Conservation (phyloP, 2,113 vertebrate species). For the Colius striatus region DNA sequence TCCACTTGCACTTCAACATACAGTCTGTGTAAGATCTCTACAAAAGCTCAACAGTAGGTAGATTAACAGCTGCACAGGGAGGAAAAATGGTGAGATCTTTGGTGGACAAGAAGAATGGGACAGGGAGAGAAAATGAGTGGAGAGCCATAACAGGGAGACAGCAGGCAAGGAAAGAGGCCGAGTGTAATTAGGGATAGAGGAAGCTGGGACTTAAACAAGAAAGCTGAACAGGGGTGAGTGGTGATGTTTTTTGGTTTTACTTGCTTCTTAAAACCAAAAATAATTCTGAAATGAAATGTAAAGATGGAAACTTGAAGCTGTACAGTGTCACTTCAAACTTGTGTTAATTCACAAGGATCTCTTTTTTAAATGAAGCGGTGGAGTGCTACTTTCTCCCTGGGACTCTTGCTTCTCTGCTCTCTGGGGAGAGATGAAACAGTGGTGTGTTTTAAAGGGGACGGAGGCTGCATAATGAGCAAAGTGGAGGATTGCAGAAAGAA, state of each 20-base stretch:
- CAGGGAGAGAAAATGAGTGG: not conserved
- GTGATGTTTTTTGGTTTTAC: not conserved
- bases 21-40: not conserved
- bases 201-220: not conserved
- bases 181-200: not conserved
- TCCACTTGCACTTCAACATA: not conserved
- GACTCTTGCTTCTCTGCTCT: not conserved
- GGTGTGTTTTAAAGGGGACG: not conserved
- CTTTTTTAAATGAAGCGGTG: slow-evolving; percentile 8
- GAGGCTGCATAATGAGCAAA: not conserved
- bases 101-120: not conserved
- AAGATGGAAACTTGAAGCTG: not conserved
- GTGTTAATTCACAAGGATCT: not conserved
- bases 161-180: not conserved
- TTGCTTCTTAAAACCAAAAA: not conserved
- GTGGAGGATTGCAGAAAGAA: not conserved
- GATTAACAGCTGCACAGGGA: not conserved
- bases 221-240: not conserved
- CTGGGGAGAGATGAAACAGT: not conserved
- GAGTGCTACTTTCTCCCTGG: not conserved
- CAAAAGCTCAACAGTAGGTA: not conserved
- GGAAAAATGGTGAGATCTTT: not conserved
- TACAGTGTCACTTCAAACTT: not conserved
- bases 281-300: not conserved
- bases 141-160: not conserved